Evolutionary conservation across 1,140 invertebrate genomes (phyloP).

Genomic region (Coenobita brevimanus): DNA sequence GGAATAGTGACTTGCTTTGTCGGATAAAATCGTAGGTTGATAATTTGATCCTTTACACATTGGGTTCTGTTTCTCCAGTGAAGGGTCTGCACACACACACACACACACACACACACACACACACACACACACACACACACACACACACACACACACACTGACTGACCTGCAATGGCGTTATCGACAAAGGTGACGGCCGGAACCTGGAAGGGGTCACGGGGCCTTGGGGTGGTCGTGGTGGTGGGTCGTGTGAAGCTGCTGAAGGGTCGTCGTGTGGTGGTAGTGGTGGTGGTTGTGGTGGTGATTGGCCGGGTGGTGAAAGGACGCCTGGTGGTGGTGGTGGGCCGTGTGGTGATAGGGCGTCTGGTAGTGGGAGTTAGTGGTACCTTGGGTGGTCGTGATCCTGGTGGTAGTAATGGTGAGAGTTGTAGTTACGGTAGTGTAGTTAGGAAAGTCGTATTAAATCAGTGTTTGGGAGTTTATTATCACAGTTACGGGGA

Average conservation of each 20-base stretch:
- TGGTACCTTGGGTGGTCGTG: neutral
- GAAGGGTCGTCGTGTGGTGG: neutral
- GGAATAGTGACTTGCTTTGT: too few species aligned
- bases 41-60: too few species aligned
- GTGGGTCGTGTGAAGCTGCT: neutral
- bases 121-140: too few species aligned
- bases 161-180: constrained; percentile 29
- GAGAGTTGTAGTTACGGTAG: too few species aligned
- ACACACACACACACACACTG: too few species aligned
- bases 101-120: too few species aligned
- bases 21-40: too few species aligned
- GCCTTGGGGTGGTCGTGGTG: neutral
- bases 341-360: constrained; percentile 10
- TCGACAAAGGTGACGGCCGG: neutral
- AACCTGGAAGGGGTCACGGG: neutral
- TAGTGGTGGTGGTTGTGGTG: neutral
- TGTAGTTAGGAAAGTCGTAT: too few species aligned
- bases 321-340: constrained; percentile 6
- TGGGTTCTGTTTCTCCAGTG: too few species aligned
- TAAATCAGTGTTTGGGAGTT: too few species aligned
- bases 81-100: too few species aligned
- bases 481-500: too few species aligned
- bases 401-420: neutral
- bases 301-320: neutral
- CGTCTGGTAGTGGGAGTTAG: neutral